Evolutionary conservation across 2,888 invertebrate genomes (phyloP), one percentile per base, ranked within the genome.

Genomic region (Ypsolopha sequella): DNA sequence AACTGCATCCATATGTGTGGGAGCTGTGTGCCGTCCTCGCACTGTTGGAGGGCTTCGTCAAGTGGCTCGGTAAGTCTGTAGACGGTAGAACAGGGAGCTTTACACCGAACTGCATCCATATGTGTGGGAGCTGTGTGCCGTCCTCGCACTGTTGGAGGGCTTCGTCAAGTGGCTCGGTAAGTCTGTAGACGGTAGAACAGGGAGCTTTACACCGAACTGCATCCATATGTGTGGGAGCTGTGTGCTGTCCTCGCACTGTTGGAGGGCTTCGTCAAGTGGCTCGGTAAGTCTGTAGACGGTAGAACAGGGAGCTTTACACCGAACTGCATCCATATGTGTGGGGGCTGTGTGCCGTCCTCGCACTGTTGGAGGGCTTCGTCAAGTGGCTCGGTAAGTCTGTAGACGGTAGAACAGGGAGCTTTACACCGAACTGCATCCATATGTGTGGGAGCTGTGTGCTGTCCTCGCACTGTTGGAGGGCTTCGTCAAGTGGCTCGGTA

Each of bases 181-280:
- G 91, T 84, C 4, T 36, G 8, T 10, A 9, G 14, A 44, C 9
- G 14, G 6, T 44, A 13, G 7, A 45, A 41, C 41, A 7, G 41
- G 55, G 96, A 97, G 72, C 88, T 99, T 50, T 87, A 95, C 54
- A 94, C 96, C 63, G 99, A 99, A 78, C 87, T 99, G 57, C 97
- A 96, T 70, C 94, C 98, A 0, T 99, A 99, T 76, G 89, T 98
- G 51, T 98, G 97, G 96, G 99, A 99, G 72, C 92, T 98, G 73
- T 90, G 96, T 64, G 95, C 96, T 34, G 94, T 97, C 41, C 89
- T 98, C 39, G 94, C 95, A 10, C 88, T 98, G 56, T 89, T 98
- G 53, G 94, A 95, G 76, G 95, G 95, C 48, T 97, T 96, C 79
- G 89, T 98, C 48, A 91, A 97, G 65, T 99, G 99, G 99, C 89